Base-by-base conservation (phyloP, 2,797 vertebrate genomes). In the Melanotaenia nigrans region DNA sequence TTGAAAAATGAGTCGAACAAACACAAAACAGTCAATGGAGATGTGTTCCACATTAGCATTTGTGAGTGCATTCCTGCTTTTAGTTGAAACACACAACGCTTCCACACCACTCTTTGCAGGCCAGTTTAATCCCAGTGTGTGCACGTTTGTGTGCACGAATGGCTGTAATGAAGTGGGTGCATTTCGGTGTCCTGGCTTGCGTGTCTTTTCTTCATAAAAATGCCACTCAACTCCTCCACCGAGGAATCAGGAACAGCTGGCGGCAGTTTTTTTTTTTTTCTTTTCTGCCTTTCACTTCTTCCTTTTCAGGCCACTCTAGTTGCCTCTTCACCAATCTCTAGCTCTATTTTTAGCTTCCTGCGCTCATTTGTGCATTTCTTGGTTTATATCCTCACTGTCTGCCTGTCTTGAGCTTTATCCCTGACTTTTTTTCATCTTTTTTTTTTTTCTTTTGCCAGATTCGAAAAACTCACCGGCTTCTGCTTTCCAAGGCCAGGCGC, bases 151-250 rank as follows among this genome's bases (percentile, higher is more conserved):
- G 65, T 55, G 25, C 6, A 25, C 56, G 73, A 61, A 72, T 68
- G 68, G 47, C 71, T 78, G 67, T 57, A 4, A 64, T 75, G 72
- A 78, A 87, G 84, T 81, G 75, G 79, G 74, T 22, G 59, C 71
- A 85, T 84, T 63, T 86, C 33, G 51, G 51, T 75, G 80, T 92
- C 82, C 82, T 80, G 83, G 74, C 81, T 85, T 83, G 81, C 70
- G 75, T 88, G 89, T 58, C 81, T 91, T 90, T 78, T 84, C 90
- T 93, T 90, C 81, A 91, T 93, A 91, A 93, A 93, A 94, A 91
- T 63, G 89, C 87, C 91, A 92, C 90, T 93, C 87, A 85, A 73
- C 81, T 88, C 84, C 87, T 91, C 81, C 75, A 67, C 89, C 18
- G 66, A 89, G 75, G 85, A 93, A 92, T 90, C 75, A 67, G 89